phyloP scores from a whole-genome alignment of 1,140 invertebrate species.

The Drosophila kohkoa region DNA sequence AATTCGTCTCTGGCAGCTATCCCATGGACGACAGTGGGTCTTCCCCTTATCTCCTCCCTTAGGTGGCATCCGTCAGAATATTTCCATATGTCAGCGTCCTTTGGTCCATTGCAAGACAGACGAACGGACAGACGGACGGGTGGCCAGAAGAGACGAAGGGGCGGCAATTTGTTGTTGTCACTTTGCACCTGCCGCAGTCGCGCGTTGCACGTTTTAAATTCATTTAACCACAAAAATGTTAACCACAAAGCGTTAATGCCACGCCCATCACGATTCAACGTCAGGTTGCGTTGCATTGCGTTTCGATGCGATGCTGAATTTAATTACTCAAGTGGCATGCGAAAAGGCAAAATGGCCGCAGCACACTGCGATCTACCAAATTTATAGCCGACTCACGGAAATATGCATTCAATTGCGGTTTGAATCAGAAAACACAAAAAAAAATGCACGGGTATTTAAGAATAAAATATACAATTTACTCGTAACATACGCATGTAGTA shows the following conservation, averaged over 20 bases:
- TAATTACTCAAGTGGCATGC: slow-evolving; percentile 77
- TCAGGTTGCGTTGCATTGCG: neutral
- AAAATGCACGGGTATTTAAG: neutral
- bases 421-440: slow-evolving; percentile 23
- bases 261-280: slow-evolving; percentile 53
- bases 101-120: slow-evolving; percentile 41
- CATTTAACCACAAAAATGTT: slow-evolving; percentile 83
- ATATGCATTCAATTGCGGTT: slow-evolving; percentile 43
- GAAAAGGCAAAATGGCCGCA: slow-evolving; percentile 40
- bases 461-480: too few species aligned
- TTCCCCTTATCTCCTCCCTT: slow-evolving; percentile 1
- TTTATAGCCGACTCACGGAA: slow-evolving; percentile 59
- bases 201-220: slow-evolving; percentile 73
- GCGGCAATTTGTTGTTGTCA: slow-evolving; percentile 81
- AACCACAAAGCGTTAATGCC: slow-evolving; percentile 82
- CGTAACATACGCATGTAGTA: too few species aligned
- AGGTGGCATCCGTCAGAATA: slow-evolving; percentile 62
- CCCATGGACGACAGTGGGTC: neutral
- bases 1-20: slow-evolving; percentile 56
- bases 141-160: slow-evolving; percentile 8
- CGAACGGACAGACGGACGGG: neutral
- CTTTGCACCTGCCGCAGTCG: slow-evolving; percentile 73
- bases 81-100: slow-evolving; percentile 76
- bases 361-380: slow-evolving; percentile 26
- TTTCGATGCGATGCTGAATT: slow-evolving; percentile 58